Conservation (phyloP, 2,113 vertebrate species). For the Paratilapia polleni region DNA sequence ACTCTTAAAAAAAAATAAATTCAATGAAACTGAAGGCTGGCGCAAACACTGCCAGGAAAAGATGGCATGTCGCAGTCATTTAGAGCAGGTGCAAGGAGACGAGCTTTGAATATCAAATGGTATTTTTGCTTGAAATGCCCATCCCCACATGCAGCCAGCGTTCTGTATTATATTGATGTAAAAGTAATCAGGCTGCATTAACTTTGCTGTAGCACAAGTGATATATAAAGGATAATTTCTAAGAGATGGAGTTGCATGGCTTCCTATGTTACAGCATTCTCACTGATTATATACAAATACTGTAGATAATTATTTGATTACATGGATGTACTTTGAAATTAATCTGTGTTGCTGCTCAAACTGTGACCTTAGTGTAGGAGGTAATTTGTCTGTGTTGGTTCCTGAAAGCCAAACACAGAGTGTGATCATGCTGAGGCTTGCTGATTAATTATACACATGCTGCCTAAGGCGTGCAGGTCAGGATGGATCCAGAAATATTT, state of each 20-base stretch:
- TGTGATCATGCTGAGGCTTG: neutral
- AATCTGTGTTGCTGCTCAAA: neutral
- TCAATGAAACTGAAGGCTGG: neutral
- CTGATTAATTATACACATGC: neutral
- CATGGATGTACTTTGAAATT: neutral
- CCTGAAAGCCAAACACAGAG: neutral
- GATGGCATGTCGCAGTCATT: neutral
- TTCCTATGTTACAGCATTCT: neutral
- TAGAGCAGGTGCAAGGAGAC: neutral
- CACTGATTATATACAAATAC: neutral
- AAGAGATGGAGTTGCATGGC: neutral
- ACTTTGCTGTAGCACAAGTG: neutral
- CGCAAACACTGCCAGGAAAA: neutral
- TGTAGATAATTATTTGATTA: neutral
- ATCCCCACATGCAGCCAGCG: neutral
- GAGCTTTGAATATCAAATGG: neutral
- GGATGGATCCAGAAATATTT: neutral
- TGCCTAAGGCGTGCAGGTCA: neutral
- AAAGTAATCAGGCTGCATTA: neutral
- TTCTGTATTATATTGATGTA: neutral
- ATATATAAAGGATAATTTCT: neutral
- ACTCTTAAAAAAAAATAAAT: neutral
- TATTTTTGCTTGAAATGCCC: neutral
- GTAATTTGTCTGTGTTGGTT: neutral
- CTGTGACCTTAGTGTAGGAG: conserved; percentile 10